Percentiles rank a stretch among this genome's conserved stretches.
Evolutionary conservation across 2,113 vertebrate genomes (phyloP).

Genomic region (Eclectus roratus): DNA sequence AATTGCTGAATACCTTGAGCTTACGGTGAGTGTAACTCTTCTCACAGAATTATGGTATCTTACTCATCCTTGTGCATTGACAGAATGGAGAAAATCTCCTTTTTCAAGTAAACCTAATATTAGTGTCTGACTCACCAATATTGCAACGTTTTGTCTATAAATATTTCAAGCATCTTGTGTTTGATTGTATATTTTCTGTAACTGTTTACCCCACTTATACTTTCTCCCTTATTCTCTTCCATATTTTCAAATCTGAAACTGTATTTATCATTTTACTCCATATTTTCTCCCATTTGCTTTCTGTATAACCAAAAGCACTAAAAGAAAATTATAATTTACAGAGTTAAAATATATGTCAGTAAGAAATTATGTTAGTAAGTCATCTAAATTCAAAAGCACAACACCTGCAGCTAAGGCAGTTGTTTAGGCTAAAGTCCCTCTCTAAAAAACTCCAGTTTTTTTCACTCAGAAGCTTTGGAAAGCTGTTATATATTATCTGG

Average conservation of each 20-base stretch:
- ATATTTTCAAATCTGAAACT: not conserved
- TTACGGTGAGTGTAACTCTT: not conserved
- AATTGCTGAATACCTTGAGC: not conserved
- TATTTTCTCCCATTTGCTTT: not conserved
- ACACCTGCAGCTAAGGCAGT: not conserved
- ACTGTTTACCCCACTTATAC: not conserved
- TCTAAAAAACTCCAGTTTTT: too few relatives aligned
- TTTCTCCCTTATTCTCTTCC: not conserved
- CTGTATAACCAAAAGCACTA: not conserved
- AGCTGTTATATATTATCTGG: not conserved
- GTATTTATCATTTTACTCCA: not conserved
- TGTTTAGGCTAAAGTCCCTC: not conserved
- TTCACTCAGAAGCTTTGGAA: not conserved
- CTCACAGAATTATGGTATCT: not conserved
- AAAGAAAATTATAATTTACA: not conserved
- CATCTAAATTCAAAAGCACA: not conserved
- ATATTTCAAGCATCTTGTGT: not conserved
- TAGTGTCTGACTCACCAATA: not conserved
- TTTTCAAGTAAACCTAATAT: not conserved
- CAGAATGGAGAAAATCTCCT: not conserved
- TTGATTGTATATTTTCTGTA: not conserved
- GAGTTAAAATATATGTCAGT: not conserved
- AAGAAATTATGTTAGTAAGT: not conserved
- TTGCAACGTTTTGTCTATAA: not conserved
- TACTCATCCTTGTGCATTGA: not conserved